Base-by-base conservation (phyloP, 64 coral and sea anemone genomes). In the Stylophora pistillata region DNA sequence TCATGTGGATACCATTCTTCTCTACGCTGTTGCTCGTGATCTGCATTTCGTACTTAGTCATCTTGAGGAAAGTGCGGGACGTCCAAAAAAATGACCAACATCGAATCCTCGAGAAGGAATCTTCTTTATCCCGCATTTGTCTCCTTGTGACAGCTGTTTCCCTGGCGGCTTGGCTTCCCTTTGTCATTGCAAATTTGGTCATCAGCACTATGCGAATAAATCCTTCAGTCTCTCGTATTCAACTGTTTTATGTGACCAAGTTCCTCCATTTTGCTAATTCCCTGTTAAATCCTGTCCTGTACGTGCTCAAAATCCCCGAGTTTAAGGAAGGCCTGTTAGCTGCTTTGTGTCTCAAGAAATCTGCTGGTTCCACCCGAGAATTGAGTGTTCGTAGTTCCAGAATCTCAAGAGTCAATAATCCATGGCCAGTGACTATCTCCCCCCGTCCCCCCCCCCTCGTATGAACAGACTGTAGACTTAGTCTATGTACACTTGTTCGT, bases 181-280 rank as follows among this genome's bases (percentile, higher is more conserved):
- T 77, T 56, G 53, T 77, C 0, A 25, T 77, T 56, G 41, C 28
- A 9, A 77, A 53, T 56, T n/a, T 55, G 74, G 52, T 77, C 9
- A 17, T 75, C 13, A 23, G 55, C 6, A 26, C 2, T 0, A 9
- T 2, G 13, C 10, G 1, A 4, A 10, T 47, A 10, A 10, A 3
- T 56, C 21, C 23, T 47, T 47, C 37, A 47, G 37, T 47, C 11
- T 77, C 56, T 15, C 52, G 12, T 56, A 55, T 77, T 26, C 47
- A 77, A 21, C 47, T 28, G 10, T 47, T 77, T 9, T 55, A 77
- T 56, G 15, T 77, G 21, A 56, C 74, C n/a, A 77, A 77, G 20
- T 56, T 77, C 26, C 74, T 77, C 25, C 74, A 77, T 77, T 77
- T 14, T 25, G 74, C 21, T 20, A 77, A 77, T 77, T 77, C 74